Percentiles rank a stretch among this genome's conserved stretches.
Evolutionary conservation across 2,888 invertebrate species (phyloP).

Genomic region (Argyra leucocephala): DNA sequence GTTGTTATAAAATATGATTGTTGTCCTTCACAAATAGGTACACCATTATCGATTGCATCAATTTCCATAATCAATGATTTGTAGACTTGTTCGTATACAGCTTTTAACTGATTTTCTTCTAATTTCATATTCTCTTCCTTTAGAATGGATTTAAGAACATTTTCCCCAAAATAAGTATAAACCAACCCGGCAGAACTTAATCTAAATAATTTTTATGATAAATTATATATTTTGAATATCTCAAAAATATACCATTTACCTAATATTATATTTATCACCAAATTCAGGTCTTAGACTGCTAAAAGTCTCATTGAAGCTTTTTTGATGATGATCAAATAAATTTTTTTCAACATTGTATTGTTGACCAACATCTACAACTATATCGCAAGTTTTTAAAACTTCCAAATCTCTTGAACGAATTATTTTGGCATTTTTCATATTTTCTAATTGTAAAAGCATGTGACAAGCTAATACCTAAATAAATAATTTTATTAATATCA

Average conservation of each 20-base stretch:
- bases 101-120: conserved; percentile 46
- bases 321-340: conserved; percentile 93
- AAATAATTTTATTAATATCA: conserved; percentile 48
- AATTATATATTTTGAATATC: not conserved
- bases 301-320: conserved; percentile 59
- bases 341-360: conserved; percentile 65
- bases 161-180: conserved; percentile 79
- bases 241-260: conserved; percentile 33
- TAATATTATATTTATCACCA: conserved; percentile 52
- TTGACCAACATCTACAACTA: conserved; percentile 92
- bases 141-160: conserved; percentile 57
- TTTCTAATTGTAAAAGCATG: conserved; percentile 72
- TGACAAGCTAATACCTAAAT: conserved; percentile 77
- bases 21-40: conserved; percentile 66
- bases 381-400: conserved; percentile 70
- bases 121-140: conserved; percentile 42
- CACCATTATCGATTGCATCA: conserved; percentile 96
- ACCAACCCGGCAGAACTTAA: conserved; percentile 92
- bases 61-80: conserved; percentile 82
- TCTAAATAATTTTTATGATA: conserved; percentile 45
- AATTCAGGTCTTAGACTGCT: conserved; percentile 55
- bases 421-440: conserved; percentile 72
- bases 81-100: conserved; percentile 66
- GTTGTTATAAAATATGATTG: conserved; percentile 71
- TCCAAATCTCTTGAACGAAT: conserved; percentile 54